phyloP scores from a whole-genome alignment of 2,113 vertebrate species.

The Hepsetus odoe region DNA sequence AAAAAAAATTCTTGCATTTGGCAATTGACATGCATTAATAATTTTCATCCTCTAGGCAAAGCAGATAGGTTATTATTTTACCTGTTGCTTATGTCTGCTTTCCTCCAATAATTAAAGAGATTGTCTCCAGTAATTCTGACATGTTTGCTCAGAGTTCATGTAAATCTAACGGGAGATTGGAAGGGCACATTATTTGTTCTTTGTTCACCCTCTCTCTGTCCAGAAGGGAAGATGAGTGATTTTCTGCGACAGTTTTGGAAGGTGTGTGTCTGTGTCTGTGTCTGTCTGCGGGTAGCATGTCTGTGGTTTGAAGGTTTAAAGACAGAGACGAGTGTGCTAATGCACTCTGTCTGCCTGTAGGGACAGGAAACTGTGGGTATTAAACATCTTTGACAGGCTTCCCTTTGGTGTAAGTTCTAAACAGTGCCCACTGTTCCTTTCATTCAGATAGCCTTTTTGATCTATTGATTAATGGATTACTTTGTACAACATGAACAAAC shows the following conservation, averaged over 20 bases:
- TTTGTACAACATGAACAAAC: not conserved
- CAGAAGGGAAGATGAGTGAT: not conserved
- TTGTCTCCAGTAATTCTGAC: not conserved
- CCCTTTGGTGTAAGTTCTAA: not conserved
- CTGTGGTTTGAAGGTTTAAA: not conserved
- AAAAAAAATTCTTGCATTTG: no score
- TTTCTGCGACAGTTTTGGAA: conserved; percentile 7
- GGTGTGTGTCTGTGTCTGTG: not conserved
- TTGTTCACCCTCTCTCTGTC: not conserved
- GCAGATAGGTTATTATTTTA: not conserved
- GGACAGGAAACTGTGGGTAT: not conserved
- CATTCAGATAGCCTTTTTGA: not conserved
- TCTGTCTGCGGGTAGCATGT: not conserved
- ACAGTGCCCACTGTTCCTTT: not conserved
- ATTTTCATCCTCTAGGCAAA: not conserved
- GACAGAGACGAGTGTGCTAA: not conserved
- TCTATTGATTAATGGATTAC: not conserved
- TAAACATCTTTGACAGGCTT: conserved; percentile 8
- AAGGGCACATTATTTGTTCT: not conserved
- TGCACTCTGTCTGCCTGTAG: not conserved
- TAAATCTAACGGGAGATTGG: not conserved
- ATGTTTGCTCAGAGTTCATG: not conserved
- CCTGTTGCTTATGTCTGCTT: not conserved
- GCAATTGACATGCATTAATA: no score
- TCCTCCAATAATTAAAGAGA: not conserved